Evolutionary conservation across 2,113 vertebrate species (phyloP), one percentile per base, ranked within the genome.

Genomic region (Cephalophus harveyi): DNA sequence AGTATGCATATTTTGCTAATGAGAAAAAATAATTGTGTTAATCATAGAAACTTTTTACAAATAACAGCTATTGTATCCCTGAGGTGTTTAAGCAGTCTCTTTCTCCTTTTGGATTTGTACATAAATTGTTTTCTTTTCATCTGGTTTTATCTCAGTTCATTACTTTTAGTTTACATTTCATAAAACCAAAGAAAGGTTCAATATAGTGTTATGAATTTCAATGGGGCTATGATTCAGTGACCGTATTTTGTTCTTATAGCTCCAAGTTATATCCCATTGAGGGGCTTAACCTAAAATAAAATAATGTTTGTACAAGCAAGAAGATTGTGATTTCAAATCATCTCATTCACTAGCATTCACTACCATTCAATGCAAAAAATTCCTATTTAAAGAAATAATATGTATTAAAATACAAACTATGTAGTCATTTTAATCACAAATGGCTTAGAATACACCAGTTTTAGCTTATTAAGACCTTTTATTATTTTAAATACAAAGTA

Each of bases 91-190:
- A 88, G 28, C 71, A 59, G 27, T 60, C 50, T 78, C 40, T 90
- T 74, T 88, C 23, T 95, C 23, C 40, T 96, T 88, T 93, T 91
- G 48, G 16, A 71, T 82, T 79, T 86, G 21, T 14, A 54, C 28
- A 46, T 16, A 28, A 57, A 71, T 7, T 81, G 52, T 90, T 91
- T 94, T 59, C 27, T 79, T 5, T 93, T 40, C 67, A 2, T 93
- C 55, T 95, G 59, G 9, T 2, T 96, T 96, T 85, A 91, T 67
- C 30, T 89, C 25, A 91, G 48, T 50, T 96, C 54, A 89, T 86
- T 96, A 81, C 4, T 95, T 86, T 82, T 76, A 93, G 54, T 82
- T 95, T 95, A 83, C 30, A 88, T 94, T 97, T 94, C 89, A 91
- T 94, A 91, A 96, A 97, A 55, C 40, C 52, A 93, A 60, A 79